phyloP scores from a whole-genome alignment of 2,113 vertebrate genomes.

The Cacatua alba region DNA sequence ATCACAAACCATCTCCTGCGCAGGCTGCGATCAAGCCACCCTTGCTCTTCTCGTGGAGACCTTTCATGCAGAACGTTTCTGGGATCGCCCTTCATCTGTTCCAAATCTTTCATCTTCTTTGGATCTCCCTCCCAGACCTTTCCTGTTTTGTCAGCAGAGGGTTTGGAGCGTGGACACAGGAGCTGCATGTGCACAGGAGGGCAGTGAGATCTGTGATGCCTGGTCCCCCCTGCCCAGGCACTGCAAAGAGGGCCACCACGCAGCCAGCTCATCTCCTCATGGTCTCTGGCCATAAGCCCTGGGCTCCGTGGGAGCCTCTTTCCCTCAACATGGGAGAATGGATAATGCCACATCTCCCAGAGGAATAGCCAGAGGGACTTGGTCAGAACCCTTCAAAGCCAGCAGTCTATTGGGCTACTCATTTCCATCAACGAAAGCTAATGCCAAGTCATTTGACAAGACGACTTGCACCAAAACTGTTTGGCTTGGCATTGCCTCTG shows the following conservation, averaged over 20 bases:
- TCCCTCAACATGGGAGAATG: not conserved
- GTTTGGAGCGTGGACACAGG: not conserved
- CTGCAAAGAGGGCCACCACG: not conserved
- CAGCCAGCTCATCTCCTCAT: not conserved
- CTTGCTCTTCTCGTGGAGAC: not conserved
- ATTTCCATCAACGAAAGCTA: not conserved
- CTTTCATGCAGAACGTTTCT: accelerated
- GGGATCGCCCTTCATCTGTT: not conserved
- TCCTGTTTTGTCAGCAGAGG: not conserved
- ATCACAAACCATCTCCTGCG: not conserved
- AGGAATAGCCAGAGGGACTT: not conserved
- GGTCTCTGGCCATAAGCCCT: not conserved
- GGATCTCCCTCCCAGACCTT: not conserved
- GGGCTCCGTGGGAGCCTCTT: not conserved
- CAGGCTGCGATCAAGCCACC: not conserved
- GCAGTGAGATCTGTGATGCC: not conserved
- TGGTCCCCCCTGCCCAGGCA: accelerated
- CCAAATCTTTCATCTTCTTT: not conserved
- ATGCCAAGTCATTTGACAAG: not conserved
- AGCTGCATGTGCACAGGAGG: accelerated
- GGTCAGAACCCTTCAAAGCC: not conserved
- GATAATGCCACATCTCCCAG: not conserved
- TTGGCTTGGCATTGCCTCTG: not conserved
- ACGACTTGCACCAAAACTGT: not conserved
- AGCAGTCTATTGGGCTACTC: not conserved